phyloP scores from a whole-genome alignment of 30 jellyfish, hydroid and myxozoan genomes.

The Nemopilema nomurai region DNA sequence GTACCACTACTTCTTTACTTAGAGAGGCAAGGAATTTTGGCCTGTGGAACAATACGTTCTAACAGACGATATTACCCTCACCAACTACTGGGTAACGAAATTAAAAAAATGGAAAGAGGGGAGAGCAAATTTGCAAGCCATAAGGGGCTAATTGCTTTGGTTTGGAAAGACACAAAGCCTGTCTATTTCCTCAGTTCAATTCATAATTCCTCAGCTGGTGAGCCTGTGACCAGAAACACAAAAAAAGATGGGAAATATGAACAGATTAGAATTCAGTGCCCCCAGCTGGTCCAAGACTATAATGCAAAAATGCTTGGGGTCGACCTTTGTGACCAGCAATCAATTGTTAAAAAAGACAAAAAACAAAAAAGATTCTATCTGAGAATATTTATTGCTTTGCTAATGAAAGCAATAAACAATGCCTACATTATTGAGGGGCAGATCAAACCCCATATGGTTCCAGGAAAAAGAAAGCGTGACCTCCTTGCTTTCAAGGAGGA shows the following conservation, averaged over 20 bases:
- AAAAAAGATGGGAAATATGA: slow-evolving; percentile 36
- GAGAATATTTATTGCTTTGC: slow-evolving; percentile 21
- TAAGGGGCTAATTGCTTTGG: slow-evolving; percentile 13
- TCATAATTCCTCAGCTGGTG: no score
- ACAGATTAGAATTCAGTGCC: slow-evolving; percentile 18
- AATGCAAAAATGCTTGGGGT: slow-evolving; percentile 38
- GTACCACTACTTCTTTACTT: no score
- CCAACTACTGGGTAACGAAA: no score
- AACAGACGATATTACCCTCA: no score
- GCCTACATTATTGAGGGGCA: slow-evolving; percentile 32
- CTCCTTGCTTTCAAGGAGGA: slow-evolving; percentile 44
- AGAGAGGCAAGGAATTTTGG: no score
- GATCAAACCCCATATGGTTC: slow-evolving; percentile 18
- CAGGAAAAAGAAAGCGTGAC: slow-evolving; percentile 28
- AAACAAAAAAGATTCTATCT: slow-evolving; percentile 28
- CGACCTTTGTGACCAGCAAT: slow-evolving; percentile 22
- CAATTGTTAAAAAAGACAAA: slow-evolving; percentile 19
- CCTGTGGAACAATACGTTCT: no score
- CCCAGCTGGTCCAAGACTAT: slow-evolving; percentile 49
- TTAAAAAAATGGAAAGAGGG: slow-evolving; percentile 17
- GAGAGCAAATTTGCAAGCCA: slow-evolving; percentile 20
- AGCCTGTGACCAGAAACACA: slow-evolving; percentile 7
- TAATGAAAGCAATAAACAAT: slow-evolving; percentile 46
- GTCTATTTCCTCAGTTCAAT: slow-evolving; percentile 12
- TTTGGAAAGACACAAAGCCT: slow-evolving; percentile 26